Percentiles rank a stretch among this genome's conserved stretches.
phyloP scores from a whole-genome alignment of 2,113 vertebrate species.

The Thinocorus orbignyianus region DNA sequence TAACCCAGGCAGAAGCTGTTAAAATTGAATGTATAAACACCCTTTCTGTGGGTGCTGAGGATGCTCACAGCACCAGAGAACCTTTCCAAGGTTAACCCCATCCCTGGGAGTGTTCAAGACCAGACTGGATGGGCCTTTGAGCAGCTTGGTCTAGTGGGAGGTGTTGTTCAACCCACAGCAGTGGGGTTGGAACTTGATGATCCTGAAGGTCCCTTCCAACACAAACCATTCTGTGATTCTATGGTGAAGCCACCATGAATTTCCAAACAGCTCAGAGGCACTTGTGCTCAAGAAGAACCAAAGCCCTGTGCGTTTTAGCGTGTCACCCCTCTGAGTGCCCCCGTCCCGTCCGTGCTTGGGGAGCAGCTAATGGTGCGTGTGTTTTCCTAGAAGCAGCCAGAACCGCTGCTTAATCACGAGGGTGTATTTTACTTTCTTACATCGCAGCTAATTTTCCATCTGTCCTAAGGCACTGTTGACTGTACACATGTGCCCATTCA shows the following conservation, averaged over 20 bases:
- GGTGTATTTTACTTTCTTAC: neutral
- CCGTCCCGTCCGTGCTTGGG: fast-evolving
- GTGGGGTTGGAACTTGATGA: no score
- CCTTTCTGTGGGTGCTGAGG: neutral
- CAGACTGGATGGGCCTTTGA: no score
- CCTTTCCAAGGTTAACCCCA: neutral
- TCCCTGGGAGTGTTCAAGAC: no score
- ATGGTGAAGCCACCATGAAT: neutral
- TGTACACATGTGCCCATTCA: neutral
- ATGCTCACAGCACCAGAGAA: neutral
- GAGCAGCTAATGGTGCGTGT: neutral
- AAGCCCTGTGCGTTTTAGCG: neutral
- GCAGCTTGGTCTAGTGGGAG: no score
- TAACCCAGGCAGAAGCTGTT: neutral
- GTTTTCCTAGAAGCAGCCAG: neutral
- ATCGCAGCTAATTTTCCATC: neutral
- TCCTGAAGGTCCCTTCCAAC: no score
- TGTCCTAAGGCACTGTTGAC: neutral
- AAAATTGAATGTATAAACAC: neutral
- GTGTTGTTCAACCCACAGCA: no score
- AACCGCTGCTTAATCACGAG: neutral
- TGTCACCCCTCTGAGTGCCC: fast-evolving
- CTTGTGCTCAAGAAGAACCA: neutral
- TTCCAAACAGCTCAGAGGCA: neutral
- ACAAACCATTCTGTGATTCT: no score